Conservation (phyloP, 2,113 vertebrate genomes). For the Cavia porcellus region DNA sequence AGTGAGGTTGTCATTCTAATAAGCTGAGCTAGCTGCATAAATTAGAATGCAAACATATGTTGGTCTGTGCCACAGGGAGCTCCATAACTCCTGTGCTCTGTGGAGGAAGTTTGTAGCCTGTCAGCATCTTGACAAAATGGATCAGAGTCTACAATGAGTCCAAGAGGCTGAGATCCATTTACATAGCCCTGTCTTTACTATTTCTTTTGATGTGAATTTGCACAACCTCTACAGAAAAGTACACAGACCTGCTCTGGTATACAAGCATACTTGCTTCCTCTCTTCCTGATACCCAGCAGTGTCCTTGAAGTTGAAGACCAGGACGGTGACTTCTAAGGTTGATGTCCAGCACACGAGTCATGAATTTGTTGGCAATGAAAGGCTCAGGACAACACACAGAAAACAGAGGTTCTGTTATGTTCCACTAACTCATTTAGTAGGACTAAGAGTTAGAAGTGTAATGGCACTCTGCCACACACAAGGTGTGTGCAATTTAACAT, state of each 20-base stretch:
- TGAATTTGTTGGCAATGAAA: neutral
- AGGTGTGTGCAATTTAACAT: neutral
- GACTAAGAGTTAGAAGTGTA: neutral
- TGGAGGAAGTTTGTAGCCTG: neutral
- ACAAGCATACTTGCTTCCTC: neutral
- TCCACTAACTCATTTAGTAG: neutral
- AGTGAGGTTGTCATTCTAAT: slow-evolving; percentile 36
- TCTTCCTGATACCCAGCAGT: neutral
- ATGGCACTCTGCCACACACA: too few species aligned
- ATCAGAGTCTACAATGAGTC: neutral
- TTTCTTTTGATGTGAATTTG: neutral
- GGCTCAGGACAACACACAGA: neutral
- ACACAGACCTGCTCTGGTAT: neutral
- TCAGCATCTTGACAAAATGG: neutral
- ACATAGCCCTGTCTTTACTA: neutral
- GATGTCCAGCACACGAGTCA: neutral
- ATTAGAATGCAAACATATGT: neutral
- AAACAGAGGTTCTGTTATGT: neutral
- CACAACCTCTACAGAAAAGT: neutral
- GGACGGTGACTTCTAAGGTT: neutral
- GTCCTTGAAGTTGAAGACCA: neutral
- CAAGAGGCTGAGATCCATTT: neutral
- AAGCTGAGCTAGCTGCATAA: neutral
- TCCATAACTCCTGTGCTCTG: neutral
- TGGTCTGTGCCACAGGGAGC: neutral